These are phyloP conservation scores for Amphipoea oculea DNA, from an alignment of 2,888 invertebrate genomes.

Conservation along the genomic window DNA sequence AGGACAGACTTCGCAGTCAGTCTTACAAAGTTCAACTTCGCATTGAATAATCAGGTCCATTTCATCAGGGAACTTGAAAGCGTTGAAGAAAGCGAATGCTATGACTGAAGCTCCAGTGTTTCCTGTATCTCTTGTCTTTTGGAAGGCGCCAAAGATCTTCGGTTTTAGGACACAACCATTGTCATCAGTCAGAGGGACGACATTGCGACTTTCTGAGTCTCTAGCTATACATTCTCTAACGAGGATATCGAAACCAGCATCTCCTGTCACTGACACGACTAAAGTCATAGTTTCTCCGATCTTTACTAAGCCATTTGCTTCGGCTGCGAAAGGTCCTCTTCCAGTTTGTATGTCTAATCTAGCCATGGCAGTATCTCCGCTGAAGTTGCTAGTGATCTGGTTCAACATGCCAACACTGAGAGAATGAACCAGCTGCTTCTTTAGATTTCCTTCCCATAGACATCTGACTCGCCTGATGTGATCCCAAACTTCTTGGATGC, in stretches of 20 bases:
- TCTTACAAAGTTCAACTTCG: slow-evolving; percentile 95
- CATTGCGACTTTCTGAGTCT: slow-evolving; percentile 92
- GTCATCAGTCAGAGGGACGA: slow-evolving; percentile 93
- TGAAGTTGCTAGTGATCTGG: slow-evolving; percentile 95
- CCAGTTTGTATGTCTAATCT: slow-evolving; percentile 94
- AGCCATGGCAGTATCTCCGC: slow-evolving; percentile 95
- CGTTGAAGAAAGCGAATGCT: slow-evolving; percentile 95
- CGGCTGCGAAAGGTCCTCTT: slow-evolving; percentile 94
- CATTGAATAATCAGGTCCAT: slow-evolving; percentile 96
- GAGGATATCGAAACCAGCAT: slow-evolving; percentile 94
- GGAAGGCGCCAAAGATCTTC: slow-evolving; percentile 95
- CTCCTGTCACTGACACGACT: slow-evolving; percentile 94
- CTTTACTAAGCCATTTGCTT: slow-evolving; percentile 94
- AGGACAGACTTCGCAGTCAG: slow-evolving; percentile 94
- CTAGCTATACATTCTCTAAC: slow-evolving; percentile 94
- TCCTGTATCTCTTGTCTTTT: slow-evolving; percentile 94
- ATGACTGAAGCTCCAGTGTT: slow-evolving; percentile 94
- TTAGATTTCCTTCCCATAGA: slow-evolving; percentile 95
- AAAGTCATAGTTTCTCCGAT: slow-evolving; percentile 96
- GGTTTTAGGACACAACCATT: slow-evolving; percentile 94
- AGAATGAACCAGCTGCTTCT: slow-evolving; percentile 93
- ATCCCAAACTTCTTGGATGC: slow-evolving; percentile 95
- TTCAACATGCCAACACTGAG: slow-evolving; percentile 95
- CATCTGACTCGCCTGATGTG: slow-evolving; percentile 94
- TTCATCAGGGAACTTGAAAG: slow-evolving; percentile 96